Conservation (phyloP, 2,888 invertebrate genomes). For the Julus scanicus region DNA sequence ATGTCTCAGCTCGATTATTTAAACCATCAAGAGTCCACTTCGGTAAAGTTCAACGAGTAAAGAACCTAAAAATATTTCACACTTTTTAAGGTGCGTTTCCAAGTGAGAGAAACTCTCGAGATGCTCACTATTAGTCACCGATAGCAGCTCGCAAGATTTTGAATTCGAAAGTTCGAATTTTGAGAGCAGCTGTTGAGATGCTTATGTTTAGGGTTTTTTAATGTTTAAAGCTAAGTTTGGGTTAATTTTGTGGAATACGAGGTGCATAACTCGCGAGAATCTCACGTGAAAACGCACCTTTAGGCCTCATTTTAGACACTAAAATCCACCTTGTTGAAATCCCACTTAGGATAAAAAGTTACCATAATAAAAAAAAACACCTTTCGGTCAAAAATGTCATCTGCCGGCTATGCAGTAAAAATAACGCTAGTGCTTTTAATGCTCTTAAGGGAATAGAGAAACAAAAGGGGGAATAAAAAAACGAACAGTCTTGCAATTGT, state of each 20-base stretch:
- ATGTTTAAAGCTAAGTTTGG: too few species aligned
- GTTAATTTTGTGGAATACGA: too few species aligned
- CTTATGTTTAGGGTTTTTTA: too few species aligned
- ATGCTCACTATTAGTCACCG: too few species aligned
- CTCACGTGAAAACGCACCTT: neutral
- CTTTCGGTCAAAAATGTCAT: conserved; percentile 31
- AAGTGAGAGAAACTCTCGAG: too few species aligned
- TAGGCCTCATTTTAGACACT: neutral
- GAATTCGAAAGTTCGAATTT: too few species aligned
- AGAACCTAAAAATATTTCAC: neutral
- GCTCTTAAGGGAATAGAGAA: conserved; percentile 9
- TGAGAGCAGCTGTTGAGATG: too few species aligned
- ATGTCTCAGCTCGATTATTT: too few species aligned
- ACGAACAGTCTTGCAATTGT: neutral
- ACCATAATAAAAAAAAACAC: neutral
- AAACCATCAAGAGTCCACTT: too few species aligned
- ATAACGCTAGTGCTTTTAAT: conserved; percentile 14
- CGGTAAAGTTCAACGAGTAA: neutral
- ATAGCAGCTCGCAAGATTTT: too few species aligned
- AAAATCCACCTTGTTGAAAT: neutral
- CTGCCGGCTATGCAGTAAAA: neutral
- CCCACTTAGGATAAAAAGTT: neutral
- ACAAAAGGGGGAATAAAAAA: neutral
- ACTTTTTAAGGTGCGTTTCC: too few species aligned
- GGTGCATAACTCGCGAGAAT: too few species aligned